Conservation (phyloP, 2,888 invertebrate species). For the Pseudococcus jackbeardsleyi region DNA sequence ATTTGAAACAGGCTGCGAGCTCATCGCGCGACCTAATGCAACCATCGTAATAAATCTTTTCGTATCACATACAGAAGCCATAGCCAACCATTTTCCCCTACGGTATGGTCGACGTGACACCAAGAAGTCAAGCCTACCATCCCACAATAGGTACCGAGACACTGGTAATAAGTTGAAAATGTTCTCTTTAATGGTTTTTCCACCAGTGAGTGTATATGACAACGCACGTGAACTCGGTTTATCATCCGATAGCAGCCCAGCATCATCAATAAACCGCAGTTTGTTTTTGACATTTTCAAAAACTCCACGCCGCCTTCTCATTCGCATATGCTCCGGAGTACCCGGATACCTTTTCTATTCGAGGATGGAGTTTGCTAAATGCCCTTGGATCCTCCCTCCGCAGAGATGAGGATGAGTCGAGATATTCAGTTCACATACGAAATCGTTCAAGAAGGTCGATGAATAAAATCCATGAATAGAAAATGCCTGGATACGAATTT, state of each 20-base stretch:
- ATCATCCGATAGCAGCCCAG: conserved; percentile 60
- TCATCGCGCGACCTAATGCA: conserved; percentile 46
- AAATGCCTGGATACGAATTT: background rate
- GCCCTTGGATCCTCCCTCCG: background rate
- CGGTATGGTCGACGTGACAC: conserved; percentile 7
- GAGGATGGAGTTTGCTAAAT: background rate
- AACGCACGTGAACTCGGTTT: conserved; percentile 62
- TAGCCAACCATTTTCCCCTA: conserved; percentile 19
- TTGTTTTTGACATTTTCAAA: conserved; percentile 62
- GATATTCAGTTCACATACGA: background rate
- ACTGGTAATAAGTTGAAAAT: conserved; percentile 56
- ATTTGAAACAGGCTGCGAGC: conserved; percentile 7
- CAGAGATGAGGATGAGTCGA: background rate
- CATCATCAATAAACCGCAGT: conserved; percentile 63
- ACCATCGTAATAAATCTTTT: conserved; percentile 42
- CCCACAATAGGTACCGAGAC: conserved; percentile 61
- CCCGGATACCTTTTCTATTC: background rate
- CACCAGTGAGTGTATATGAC: conserved; percentile 61
- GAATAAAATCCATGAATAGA: background rate
- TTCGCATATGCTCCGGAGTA: background rate
- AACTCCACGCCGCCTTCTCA: background rate
- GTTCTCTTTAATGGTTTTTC: conserved; percentile 61
- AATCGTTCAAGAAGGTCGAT: background rate
- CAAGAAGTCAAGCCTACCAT: conserved; percentile 29
- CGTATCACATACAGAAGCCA: conserved; percentile 48